Conservation (phyloP, 2,888 invertebrate species). For the Pandemis heparana region DNA sequence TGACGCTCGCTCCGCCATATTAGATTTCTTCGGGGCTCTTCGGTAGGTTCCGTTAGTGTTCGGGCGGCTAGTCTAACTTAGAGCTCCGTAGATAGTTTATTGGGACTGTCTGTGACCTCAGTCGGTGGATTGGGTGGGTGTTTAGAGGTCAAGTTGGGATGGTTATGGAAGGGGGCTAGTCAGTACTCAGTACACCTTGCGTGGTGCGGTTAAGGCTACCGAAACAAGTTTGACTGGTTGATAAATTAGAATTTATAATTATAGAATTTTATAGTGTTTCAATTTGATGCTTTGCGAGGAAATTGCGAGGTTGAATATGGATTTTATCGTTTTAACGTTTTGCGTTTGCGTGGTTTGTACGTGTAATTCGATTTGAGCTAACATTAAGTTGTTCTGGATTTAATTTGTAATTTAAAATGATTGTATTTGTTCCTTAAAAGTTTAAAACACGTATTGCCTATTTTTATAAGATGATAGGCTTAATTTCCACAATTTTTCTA, state of each 20-base stretch:
- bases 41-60: slow-evolving; percentile 56
- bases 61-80: slow-evolving; percentile 57
- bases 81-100: slow-evolving; percentile 48
- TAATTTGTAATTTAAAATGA: too few relatives aligned
- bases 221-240: slow-evolving; percentile 39
- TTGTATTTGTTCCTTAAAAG: too few relatives aligned
- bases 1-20: slow-evolving; percentile 76
- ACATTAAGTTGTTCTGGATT: too few relatives aligned
- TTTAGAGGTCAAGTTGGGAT: slow-evolving; percentile 57
- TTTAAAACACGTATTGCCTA: too few relatives aligned
- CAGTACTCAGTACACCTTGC: slow-evolving; percentile 67
- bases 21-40: slow-evolving; percentile 67
- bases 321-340: not conserved
- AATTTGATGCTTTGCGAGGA: slow-evolving; percentile 1
- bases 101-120: slow-evolving; percentile 49
- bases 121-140: slow-evolving; percentile 31
- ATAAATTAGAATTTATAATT: slow-evolving; percentile 38
- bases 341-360: not conserved
- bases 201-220: slow-evolving; percentile 53
- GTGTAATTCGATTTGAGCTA: too few relatives aligned
- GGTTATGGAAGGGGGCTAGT: slow-evolving; percentile 67
- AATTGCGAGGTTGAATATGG: not conserved
- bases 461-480: too few relatives aligned
- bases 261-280: slow-evolving; percentile 31
- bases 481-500: too few relatives aligned